Base-by-base conservation (phyloP, 2,113 vertebrate species). In the Setophaga petechia region DNA sequence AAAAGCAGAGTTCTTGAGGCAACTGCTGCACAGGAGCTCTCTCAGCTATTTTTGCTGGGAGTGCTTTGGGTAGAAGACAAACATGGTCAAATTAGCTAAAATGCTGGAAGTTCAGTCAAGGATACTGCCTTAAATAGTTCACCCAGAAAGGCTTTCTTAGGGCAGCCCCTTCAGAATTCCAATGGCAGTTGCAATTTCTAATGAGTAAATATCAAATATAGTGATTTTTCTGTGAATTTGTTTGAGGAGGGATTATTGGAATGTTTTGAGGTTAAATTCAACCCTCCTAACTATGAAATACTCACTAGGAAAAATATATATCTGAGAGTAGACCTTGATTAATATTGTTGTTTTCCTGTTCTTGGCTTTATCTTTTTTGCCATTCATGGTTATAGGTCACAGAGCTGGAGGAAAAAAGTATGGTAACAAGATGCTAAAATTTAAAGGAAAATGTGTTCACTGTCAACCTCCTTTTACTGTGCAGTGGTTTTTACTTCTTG, bases 21-120 rank as follows among this genome's bases (percentile, higher is more conserved):
- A 47, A 37, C 30, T 37, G 31, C 77, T 75, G 71, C 74, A 77
- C 55, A 73, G 85, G 72, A 92, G 86, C 75, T 88, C 83, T 90
- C 90, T 55, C 87, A 93, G 89, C 87, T 95, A n/a, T 94, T 96
- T 96, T 93, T 96, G 81, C 94, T 85, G 63, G 66, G 82, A 82
- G 33, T 73, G 12, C 81, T 81, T 94, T 77, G 66, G 35, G 62
- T 89, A 35, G 67, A 78, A 44, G 91, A 90, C 76, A 96, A 94
- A 91, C 81, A 96, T 91, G 73, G 91, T 92, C 74, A 95, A 93
- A 96, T 89, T 33, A 74, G 47, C 76, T 76, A 66, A 89, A 89
- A 87, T 93, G 51, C 72, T 96, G 77, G 44, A 94, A 95, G 95
- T 97, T 97, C 95, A 95, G 66, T 87, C 93, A 89, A 94, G 95